Evolutionary conservation across 2,888 invertebrate species (phyloP), one percentile per base, ranked within the genome.

Genomic region (Barypeithes pellucidus): DNA sequence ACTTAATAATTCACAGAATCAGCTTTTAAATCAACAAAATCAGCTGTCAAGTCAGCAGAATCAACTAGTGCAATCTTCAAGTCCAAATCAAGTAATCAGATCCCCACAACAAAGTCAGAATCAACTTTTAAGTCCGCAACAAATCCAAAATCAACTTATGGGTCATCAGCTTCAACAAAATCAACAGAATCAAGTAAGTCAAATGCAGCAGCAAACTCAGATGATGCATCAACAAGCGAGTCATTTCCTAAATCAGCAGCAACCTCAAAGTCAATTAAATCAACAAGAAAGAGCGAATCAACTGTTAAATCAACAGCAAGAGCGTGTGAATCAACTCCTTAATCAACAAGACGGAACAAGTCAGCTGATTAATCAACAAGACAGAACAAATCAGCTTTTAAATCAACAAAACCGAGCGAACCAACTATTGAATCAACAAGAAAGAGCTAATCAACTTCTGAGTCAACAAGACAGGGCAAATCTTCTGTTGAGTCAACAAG

Each of bases 381-480:
- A 59, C 5, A 72, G 70, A 82, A 87, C 88, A 60, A 87, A 88
- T 9, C 85, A 77, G 68, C 77, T 79, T 60, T 68, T 76, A 57
- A 83, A 81, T 62, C 85, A 83, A 50, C 83, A 81, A 68, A 73
- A 76, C 12, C 20, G 36, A 3, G 77, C 75, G 16, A 60, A 60
- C 43, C 54, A 63, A 20, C 36, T 54, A 47, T 65, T 72, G 39
- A 76, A 75, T 74, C 78, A 71, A 29, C 88, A 83, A 62, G 80
- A 87, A 77, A 83, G 90, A 89, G 77, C 89, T 90, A 73, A 33
- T 45, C 87, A 88, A 69, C 88, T 89, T 69, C 84, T 87, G 14
- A 88, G 88, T 8, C 88, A 84, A 83, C 81, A 75, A 45, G 74
- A 76, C 8, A 61, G 47, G 36, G 67, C 69, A 20, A 72, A 18